Evolutionary conservation across 2,113 vertebrate genomes (phyloP), one percentile per base, ranked within the genome.

Genomic region (Etia nguti): DNA sequence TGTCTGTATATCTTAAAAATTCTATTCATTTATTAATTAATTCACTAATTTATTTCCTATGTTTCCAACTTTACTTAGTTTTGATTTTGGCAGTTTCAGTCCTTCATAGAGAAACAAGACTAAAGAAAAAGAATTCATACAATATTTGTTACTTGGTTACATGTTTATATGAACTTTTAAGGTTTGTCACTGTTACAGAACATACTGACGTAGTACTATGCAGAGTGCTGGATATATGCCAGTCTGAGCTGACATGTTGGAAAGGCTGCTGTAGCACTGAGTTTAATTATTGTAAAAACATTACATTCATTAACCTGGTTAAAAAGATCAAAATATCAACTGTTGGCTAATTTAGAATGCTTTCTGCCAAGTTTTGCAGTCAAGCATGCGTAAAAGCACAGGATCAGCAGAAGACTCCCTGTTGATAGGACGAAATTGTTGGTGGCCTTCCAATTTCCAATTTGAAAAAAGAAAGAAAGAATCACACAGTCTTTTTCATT

Each of bases 361-460:
- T 57, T 31, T 85, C 59, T 59, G 92, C 70, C 80, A 59, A 38
- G 81, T 87, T 88, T 54, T 93, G 88, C 52, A 90, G 85, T 90
- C 91, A 93, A 90, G 88, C 93, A 88, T 95, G 90, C 24, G 34
- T 91, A 46, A 93, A 88, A 56, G 70, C 82, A 82, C 88, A 91
- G 91, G 83, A 84, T 84, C 86, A 93, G 90, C 70, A 59, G 79
- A 85, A 57, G 82, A 56, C 70, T 50, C 62, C 79, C 88, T 52
- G 6, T 15, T 29, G 82, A 89, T 26, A 88, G 62, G 38, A 75
- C 34, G 2, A 36, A 56, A 77, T 31, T 52, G 73, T 31, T 77
- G 46, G 73, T 77, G 73, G 29, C 46, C 73, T 77, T 77, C 73
- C 73, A 77, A 73, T 65, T 65, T 12, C 60, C 59, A 70, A 41